Evolutionary conservation across 2,113 vertebrate species (phyloP).

Genomic region (Microcebus tavaratra): DNA sequence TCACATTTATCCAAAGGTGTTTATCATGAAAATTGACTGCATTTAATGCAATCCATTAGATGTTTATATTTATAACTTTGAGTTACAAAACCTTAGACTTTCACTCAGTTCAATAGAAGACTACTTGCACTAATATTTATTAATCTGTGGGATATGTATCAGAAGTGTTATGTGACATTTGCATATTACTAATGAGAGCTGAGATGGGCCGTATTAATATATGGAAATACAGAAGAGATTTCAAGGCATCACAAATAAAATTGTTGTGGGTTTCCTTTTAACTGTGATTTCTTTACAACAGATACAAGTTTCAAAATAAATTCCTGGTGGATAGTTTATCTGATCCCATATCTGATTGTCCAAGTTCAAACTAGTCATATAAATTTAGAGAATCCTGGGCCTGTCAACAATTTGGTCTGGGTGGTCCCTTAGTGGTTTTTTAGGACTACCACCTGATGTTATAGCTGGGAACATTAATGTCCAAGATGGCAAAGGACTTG

Average conservation of each 20-base stretch:
- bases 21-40: slow-evolving; percentile 34
- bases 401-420: neutral
- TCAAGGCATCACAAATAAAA: neutral
- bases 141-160: neutral
- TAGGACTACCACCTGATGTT: neutral
- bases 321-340: neutral
- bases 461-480: neutral
- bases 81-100: slow-evolving; percentile 34
- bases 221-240: slow-evolving; percentile 5
- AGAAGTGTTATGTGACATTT: slow-evolving; percentile 12
- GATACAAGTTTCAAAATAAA: slow-evolving; percentile 17
- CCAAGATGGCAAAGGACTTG: neutral
- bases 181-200: neutral
- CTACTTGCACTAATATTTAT: slow-evolving; percentile 19
- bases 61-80: slow-evolving; percentile 1
- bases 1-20: slow-evolving; percentile 6
- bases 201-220: neutral
- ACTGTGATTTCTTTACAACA: slow-evolving; percentile 9
- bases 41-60: slow-evolving; percentile 20
- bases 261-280: neutral
- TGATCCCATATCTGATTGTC: neutral
- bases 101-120: neutral
- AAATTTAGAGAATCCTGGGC: neutral
- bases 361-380: neutral
- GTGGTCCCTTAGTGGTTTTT: slow-evolving; percentile 24